phyloP scores from a whole-genome alignment of 2,888 invertebrate species.

The Pseudococcus viburni region DNA sequence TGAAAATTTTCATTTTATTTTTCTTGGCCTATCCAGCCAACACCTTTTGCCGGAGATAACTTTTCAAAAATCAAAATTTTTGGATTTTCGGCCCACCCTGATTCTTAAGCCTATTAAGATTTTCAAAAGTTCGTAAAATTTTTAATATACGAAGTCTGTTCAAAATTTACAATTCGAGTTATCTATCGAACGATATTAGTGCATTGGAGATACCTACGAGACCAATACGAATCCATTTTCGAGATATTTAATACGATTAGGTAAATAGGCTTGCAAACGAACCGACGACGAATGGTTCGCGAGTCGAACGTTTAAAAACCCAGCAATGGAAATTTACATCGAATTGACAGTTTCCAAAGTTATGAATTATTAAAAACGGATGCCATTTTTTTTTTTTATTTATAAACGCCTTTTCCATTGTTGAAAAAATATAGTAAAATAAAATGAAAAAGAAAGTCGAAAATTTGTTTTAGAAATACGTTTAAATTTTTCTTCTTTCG shows the following conservation, averaged over 20 bases:
- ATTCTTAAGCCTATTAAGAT: too few relatives aligned
- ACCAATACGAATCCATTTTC: not conserved
- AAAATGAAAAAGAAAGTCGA: not conserved
- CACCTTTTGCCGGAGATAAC: too few relatives aligned
- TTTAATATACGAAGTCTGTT: too few relatives aligned
- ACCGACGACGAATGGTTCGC: not conserved
- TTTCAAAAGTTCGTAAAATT: too few relatives aligned
- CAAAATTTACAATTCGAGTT: too few relatives aligned
- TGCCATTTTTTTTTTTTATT: conserved; percentile 5
- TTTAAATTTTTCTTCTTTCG: not conserved
- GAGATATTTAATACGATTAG: not conserved
- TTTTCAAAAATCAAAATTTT: too few relatives aligned
- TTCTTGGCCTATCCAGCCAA: too few relatives aligned
- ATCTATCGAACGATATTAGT: too few relatives aligned
- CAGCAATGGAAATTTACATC: not conserved
- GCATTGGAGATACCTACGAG: not conserved
- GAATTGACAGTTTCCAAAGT: conserved; percentile 3
- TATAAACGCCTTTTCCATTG: not conserved
- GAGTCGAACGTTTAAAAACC: not conserved
- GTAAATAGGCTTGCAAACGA: not conserved
- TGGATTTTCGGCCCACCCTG: too few relatives aligned
- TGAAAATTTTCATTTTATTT: too few relatives aligned
- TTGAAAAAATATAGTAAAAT: not conserved
- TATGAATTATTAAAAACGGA: conserved; percentile 28
- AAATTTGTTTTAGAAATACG: conserved; percentile 19